Evolutionary conservation across 2,113 vertebrate genomes (phyloP), one percentile per base, ranked within the genome.

Genomic region (Ictidomys tridecemlineatus): DNA sequence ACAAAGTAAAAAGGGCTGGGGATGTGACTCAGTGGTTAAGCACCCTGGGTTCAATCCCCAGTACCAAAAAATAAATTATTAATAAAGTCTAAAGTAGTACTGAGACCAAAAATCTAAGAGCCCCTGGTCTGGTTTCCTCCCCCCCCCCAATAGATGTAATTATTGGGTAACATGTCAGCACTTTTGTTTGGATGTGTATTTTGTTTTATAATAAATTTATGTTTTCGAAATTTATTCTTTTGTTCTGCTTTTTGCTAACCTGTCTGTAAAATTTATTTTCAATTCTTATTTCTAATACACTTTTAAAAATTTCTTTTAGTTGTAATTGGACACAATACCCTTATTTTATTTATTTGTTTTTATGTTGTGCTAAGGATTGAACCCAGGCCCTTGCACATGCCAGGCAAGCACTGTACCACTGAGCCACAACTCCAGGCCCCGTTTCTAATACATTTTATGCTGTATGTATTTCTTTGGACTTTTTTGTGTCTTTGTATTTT

Each of bases 231-330:
- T 94, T 95, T 89, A 51, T 82, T 5, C 70, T 30, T 74, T 84
- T 85, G 77, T 87, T 95, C 88, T 96, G 34, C 26, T 56, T 30
- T 94, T 87, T 74, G 4, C 14, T 76, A 87, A 32, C 11, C 69
- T 94, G 18, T 84, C 72, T 89, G 51, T 74, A 84, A 90, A 77
- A 58, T 70, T 69, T 88, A 45, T 63, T 97, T 95, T 84, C 6
- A 58, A 10, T 95, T 83, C 45, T 67, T 51, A 13, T 51, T 51
- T 51, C 48, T 51, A 13, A 51, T 51, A 51, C 9, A 72, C 58
- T 67, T 96, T 61, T 45, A 1, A 45, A 45, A 45, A 45, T 45
- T 45, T 45, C 45, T 45, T 45, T 45, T 45, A 45, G 45, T 45
- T 45, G 45, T 45, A 45, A 45, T 45, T 45, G 45, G 45, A 45